A percentile compares a stretch with the other conserved stretches of the same genome.
Evolutionary conservation across 2,888 invertebrate genomes (phyloP).

Genomic region (Epistrophella euchroma): DNA sequence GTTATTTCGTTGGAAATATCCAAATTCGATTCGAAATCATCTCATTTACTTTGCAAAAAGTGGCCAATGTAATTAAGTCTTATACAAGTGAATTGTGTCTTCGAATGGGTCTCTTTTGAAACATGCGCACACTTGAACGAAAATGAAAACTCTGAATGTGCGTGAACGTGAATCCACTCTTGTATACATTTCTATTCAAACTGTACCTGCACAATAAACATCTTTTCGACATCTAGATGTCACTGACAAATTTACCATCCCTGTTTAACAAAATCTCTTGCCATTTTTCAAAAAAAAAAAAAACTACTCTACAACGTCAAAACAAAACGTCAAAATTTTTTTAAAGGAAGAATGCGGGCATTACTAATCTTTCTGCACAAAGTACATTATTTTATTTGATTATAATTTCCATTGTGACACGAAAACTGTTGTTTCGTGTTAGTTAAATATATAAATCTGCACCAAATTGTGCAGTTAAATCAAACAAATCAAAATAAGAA

Average conservation of each 20-base stretch:
- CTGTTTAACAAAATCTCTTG: conserved; percentile 13
- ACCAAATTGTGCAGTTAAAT: not conserved
- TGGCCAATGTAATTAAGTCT: no score
- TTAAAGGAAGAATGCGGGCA: conserved; percentile 64
- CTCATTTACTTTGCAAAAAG: no score
- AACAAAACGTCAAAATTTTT: conserved; percentile 63
- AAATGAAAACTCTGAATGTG: no score
- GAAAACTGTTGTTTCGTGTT: conserved; percentile 49
- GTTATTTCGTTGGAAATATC: no score
- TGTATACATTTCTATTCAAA: not conserved
- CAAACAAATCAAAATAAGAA: not conserved
- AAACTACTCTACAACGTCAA: conserved; percentile 55
- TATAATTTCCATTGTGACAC: conserved; percentile 51
- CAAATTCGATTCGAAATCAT: no score
- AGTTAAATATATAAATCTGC: not conserved
- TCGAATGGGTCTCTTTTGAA: no score
- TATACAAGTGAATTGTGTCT: no score
- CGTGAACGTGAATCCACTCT: not conserved
- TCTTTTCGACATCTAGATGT: conserved; percentile 28
- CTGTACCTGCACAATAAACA: conserved; percentile 23
- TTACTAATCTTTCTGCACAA: conserved; percentile 68
- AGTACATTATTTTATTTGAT: conserved; percentile 52
- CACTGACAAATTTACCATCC: conserved; percentile 15
- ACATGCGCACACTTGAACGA: no score
- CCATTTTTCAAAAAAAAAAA: conserved; percentile 46